These are phyloP conservation scores for Xanthorhoe designata DNA, from an alignment of 2,888 invertebrate genomes.

Conservation along the genomic window DNA sequence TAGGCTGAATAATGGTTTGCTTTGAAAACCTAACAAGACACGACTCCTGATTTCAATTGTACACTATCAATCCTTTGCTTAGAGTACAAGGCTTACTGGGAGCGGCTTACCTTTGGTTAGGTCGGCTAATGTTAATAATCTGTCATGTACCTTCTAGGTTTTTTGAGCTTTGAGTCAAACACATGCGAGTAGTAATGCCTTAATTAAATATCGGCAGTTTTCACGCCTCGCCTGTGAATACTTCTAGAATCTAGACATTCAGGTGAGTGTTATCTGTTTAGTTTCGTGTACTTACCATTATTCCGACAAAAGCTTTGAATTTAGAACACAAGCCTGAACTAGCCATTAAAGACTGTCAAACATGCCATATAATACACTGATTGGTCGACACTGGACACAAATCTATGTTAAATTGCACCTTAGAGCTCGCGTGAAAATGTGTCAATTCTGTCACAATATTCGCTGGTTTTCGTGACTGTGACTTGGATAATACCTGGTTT, in stretches of 20 bases:
- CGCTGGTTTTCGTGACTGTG: conserved; percentile 54
- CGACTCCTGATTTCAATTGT: conserved; percentile 56
- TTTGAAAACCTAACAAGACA: conserved; percentile 58
- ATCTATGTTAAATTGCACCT: conserved; percentile 37
- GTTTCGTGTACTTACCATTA: not conserved
- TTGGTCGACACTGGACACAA: conserved; percentile 32
- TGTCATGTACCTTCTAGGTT: conserved; percentile 12
- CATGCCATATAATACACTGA: conserved; percentile 20
- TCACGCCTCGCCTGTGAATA: not conserved
- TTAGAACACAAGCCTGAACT: conserved; percentile 3
- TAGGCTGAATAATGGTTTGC: conserved; percentile 52
- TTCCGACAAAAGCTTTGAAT: not conserved
- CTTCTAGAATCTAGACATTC: not conserved
- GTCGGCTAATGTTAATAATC: conserved; percentile 55
- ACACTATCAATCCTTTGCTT: conserved; percentile 57
- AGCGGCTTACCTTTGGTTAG: conserved; percentile 63
- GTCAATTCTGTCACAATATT: conserved; percentile 53
- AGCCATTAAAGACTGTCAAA: conserved; percentile 20
- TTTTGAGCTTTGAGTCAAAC: conserved; percentile 2
- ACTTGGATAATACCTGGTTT: conserved; percentile 49
- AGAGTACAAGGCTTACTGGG: conserved; percentile 53
- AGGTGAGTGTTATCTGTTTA: not conserved
- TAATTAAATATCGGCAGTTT: not conserved
- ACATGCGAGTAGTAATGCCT: not conserved
- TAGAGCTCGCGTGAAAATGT: conserved; percentile 47